Conservation (phyloP, 2,888 invertebrate genomes). For the Bembecia ichneumoniformis region DNA sequence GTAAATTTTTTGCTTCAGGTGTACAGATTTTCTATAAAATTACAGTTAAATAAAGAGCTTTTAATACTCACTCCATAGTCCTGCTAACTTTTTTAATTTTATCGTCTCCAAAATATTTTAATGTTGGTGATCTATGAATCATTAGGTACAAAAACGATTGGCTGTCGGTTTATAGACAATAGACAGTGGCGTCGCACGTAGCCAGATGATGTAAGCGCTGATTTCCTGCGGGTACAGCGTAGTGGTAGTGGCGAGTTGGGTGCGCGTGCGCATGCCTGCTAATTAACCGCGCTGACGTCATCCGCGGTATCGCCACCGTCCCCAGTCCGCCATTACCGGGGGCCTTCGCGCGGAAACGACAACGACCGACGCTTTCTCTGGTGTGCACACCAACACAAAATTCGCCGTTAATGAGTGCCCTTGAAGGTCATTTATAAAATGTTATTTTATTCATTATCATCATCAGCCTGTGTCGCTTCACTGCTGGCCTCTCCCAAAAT, state of each 20-base stretch:
- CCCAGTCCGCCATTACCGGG: constrained; percentile 47
- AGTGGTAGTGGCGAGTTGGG: constrained; percentile 34
- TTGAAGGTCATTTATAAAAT: constrained; percentile 24
- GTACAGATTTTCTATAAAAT: too few relatives aligned
- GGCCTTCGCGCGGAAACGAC: constrained; percentile 68
- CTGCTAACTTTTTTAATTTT: neutral
- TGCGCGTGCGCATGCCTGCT: constrained; percentile 47
- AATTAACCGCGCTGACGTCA: constrained; percentile 64
- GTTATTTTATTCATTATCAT: too few relatives aligned
- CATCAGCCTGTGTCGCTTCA: too few relatives aligned
- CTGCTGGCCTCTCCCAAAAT: too few relatives aligned
- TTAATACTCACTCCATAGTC: too few relatives aligned
- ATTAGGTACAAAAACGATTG: neutral
- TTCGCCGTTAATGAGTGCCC: constrained; percentile 24
- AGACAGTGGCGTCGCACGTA: constrained; percentile 36
- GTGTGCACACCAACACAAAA: constrained; percentile 27
- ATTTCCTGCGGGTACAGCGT: constrained; percentile 53
- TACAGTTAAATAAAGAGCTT: too few relatives aligned
- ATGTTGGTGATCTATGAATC: neutral
- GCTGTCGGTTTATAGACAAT: constrained; percentile 26
- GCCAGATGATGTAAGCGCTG: constrained; percentile 57
- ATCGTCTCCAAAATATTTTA: neutral
- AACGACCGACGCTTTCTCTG: constrained; percentile 67
- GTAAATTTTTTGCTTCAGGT: too few relatives aligned
- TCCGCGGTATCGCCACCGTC: constrained; percentile 34